phyloP scores from a whole-genome alignment of 2,113 vertebrate genomes.

The Tringa solitaria region DNA sequence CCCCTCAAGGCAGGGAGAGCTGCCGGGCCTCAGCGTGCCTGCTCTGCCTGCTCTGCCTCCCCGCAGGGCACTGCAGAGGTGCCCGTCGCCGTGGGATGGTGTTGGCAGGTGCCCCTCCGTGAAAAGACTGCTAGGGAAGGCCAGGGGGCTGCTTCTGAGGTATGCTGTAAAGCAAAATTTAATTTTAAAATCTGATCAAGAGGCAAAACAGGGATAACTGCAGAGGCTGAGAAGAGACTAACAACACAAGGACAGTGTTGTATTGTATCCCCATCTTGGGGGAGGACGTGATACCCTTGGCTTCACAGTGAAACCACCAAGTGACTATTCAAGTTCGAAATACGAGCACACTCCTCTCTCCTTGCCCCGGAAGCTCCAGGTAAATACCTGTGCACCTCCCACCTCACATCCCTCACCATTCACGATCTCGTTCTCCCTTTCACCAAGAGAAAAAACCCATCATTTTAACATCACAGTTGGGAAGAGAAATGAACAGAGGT shows the following conservation, averaged over 20 bases:
- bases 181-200: neutral
- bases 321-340: fast-evolving
- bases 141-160: neutral
- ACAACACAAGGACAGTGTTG: neutral
- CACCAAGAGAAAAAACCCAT: neutral
- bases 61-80: neutral
- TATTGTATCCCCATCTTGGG: neutral
- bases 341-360: fast-evolving
- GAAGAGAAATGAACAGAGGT: neutral
- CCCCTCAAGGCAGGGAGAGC: neutral
- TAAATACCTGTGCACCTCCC: fast-evolving
- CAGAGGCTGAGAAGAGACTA: neutral
- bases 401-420: neutral
- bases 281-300: fast-evolving
- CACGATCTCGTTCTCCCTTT: neutral
- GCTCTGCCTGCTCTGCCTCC: neutral
- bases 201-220: neutral
- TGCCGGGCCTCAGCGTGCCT: neutral
- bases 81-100: fast-evolving
- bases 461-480: neutral
- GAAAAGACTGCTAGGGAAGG: neutral
- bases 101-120: neutral
- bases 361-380: neutral
- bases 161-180: neutral
- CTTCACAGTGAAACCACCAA: neutral